Evolutionary conservation across 37 sponge, comb jelly and placozoan species (phyloP), one percentile per base, ranked within the genome.

Genomic region (Cliona cf. orientalis): DNA sequence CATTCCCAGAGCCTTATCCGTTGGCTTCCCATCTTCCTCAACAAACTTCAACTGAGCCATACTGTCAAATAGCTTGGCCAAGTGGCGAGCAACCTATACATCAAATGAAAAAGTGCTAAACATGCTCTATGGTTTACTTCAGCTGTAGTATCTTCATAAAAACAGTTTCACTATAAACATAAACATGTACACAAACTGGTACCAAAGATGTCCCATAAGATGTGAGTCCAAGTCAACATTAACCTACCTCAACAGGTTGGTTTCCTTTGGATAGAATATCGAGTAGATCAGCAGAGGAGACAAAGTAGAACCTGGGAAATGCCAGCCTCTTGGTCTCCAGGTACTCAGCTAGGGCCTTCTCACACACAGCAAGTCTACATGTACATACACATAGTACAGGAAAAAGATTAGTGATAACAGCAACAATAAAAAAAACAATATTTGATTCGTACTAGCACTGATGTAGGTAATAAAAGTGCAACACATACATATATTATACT

Each of bases 231-330:
- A n/a, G 55, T 19, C 55, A 49, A 49, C n/a, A n/a, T 6, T 83
- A 11, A 62, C 72, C 71, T 53, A 87, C 93, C 81, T 91, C 87
- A 25, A 72, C 62, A 25, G 99, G 99, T 57, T 92, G 91, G 75
- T 97, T 96, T 23, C 99, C 99, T 65, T 99, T 94, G 57, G 99
- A 99, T 56, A 99, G 80, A 58, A 99, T 99, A 75, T 94, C 91
- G 66, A 99, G 74, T 66, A 99, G 88, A 75, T 99, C 99, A 60
- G 93, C 95, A 42, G 99, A 91, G 3, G 99, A 99, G 55, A 99
- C 86, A 78, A 99, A 99, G 76, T 99, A 99, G 91, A 99, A 99
- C n/a, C 99, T 84, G 33, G 99, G 99, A 80, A 99, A 99, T n/a
- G 95, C 95, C 19, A 99, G 89, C 57, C 99, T 88, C 81, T 99